A percentile compares a stretch with the other conserved stretches of the same genome.
phyloP scores from a whole-genome alignment of 2,113 vertebrate genomes.

The Plotosus lineatus region DNA sequence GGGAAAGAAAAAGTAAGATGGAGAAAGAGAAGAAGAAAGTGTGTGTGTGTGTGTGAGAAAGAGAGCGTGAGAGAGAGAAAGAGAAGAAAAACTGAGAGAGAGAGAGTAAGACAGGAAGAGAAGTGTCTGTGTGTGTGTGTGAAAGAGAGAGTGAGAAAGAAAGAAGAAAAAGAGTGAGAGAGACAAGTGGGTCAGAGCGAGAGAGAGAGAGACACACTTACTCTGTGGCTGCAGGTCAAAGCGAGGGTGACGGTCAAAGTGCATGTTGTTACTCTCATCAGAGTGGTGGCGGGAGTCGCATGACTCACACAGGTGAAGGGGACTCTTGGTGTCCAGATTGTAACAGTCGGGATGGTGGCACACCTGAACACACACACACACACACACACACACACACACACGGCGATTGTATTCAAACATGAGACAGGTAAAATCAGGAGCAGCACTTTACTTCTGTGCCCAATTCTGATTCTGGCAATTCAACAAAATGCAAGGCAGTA shows the following conservation, averaged over 20 bases:
- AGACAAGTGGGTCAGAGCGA: background rate
- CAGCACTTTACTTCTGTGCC: no score
- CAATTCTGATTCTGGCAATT: no score
- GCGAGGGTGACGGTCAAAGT: constrained; percentile 85
- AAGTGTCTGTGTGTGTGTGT: constrained; percentile 1
- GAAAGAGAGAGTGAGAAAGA: background rate
- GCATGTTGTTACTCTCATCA: constrained; percentile 75
- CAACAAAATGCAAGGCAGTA: no score
- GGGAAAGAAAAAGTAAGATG: no score
- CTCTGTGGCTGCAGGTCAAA: constrained; percentile 88
- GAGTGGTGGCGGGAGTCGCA: constrained; percentile 83
- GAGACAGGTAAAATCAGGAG: background rate
- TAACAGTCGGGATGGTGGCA: constrained; percentile 88
- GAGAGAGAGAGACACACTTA: constrained; percentile 52
- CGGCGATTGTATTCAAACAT: background rate
- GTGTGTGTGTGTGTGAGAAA: constrained; percentile 6
- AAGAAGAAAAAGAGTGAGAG: background rate
- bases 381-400: background rate
- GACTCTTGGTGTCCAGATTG: constrained; percentile 78
- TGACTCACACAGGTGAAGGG: constrained; percentile 85
- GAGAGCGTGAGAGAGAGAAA: no score
- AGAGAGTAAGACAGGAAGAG: background rate
- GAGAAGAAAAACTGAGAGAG: no score
- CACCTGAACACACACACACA: constrained; percentile 71
- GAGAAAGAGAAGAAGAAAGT: no score